Base-by-base conservation (phyloP, 2,888 invertebrate genomes). In the Cryptus armator region DNA sequence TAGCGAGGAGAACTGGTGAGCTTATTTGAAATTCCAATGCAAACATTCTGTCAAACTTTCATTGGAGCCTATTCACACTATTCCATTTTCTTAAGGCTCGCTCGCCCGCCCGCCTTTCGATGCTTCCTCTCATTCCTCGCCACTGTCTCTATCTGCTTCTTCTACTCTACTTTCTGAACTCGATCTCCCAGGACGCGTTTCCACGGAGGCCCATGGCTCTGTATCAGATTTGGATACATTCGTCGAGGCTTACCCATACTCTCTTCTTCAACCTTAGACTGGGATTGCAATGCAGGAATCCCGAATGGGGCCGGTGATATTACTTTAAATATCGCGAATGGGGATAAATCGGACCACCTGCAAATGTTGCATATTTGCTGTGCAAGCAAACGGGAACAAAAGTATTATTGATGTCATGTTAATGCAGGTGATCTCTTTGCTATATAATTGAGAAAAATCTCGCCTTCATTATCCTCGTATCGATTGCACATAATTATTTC, bases 21-120 rank as follows among this genome's bases (percentile, higher is more conserved):
- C 66, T 74, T 44, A 83, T 83, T 74, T 79, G 68, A 79, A 74
- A 74, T 83, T 70, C 68, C 53, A 83, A 83, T 70, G 62, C 19
- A 68, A 79, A 75, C 56, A 75, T 83, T 79, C 68, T 43, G 68
- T 74, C 64, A 70, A 79, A 83, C 79, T 83, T 79, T 70, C 79
- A 64, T 56, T 62, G 74, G 32, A 46, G 77, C 56, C 68, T 74
- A 53, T 79, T 64, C 44, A 67, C 71, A 43, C 68, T 68, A 53
- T 68, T 70, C 44, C 70, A 68, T 77, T 81, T 74, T 71, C 81
- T 77, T 64, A 64, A 71, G 76, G 14, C 24, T 44, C 67, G 66
- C 72, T 53, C 72, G 43, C 43, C 74, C 67, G 66, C 72, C 64
- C 72, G 43, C 43, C 74, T 53, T 14, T 44, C 43, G 48, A 46